A percentile compares a stretch with the other conserved stretches of the same genome.
Evolutionary conservation across 2,113 vertebrate genomes (phyloP).

Genomic region (Ibidorhyncha struthersii): DNA sequence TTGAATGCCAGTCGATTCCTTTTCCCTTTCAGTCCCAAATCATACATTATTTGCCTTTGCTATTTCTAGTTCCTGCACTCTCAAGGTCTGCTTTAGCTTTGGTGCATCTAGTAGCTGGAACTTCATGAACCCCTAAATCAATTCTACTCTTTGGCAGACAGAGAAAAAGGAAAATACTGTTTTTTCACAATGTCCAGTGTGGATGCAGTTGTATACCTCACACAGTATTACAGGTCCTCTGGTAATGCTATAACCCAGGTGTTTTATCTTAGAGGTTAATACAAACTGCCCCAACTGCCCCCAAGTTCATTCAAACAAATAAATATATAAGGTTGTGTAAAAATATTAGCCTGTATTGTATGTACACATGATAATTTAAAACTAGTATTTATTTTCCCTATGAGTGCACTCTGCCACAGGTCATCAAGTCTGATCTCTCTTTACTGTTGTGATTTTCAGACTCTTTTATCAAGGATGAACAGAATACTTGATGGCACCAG

Average conservation of each 20-base stretch:
- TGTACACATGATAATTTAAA: background rate
- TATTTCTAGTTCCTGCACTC: background rate
- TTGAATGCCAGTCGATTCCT: background rate
- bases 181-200: background rate
- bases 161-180: background rate
- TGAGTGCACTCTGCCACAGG: background rate
- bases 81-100: background rate
- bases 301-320: background rate
- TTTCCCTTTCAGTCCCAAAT: background rate
- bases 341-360: background rate
- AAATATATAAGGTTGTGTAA: background rate
- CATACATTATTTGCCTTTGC: background rate
- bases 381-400: background rate
- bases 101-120: background rate
- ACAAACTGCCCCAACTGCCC: background rate
- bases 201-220: rapidly evolving
- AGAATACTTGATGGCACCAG: background rate
- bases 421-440: background rate
- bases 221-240: background rate
- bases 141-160: background rate
- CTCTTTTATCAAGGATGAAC: background rate
- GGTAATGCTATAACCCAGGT: background rate
- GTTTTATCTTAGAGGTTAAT: background rate
- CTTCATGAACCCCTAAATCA: rapidly evolving
- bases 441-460: background rate